Conservation (phyloP, 2,113 vertebrate genomes). For the Neomonachus schauinslandi region DNA sequence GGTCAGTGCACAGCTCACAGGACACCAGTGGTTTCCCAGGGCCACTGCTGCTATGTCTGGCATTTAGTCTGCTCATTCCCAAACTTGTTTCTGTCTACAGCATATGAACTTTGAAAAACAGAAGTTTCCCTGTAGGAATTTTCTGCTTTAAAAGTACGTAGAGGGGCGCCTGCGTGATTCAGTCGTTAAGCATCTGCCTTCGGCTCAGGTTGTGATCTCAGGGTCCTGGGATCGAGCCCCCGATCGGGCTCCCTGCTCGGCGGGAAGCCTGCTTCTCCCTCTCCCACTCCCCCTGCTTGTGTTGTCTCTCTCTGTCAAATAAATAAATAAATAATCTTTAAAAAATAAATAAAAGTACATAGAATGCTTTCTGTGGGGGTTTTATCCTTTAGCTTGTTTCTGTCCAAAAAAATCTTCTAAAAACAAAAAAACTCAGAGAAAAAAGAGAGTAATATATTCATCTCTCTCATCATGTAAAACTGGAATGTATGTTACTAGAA, state of each 20-base stretch:
- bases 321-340: too few species aligned
- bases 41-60: not conserved
- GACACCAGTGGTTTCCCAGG: not conserved
- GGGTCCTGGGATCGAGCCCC: too few species aligned
- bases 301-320: too few species aligned
- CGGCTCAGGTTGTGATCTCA: too few species aligned
- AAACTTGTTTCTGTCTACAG: not conserved
- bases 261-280: too few species aligned
- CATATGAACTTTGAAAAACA: not conserved
- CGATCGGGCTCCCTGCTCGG: too few species aligned
- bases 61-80: not conserved
- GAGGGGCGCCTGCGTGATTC: not conserved
- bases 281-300: too few species aligned
- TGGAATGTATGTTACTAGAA: not conserved
- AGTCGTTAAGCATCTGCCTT: too few species aligned
- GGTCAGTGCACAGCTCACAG: not conserved
- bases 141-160: conserved; percentile 13
- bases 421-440: not conserved
- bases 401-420: not conserved
- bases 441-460: not conserved
- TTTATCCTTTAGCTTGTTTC: not conserved
- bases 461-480: not conserved
- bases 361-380: not conserved
- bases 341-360: not conserved
- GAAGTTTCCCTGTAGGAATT: not conserved